phyloP scores from a whole-genome alignment of 2,113 vertebrate species.

The Climacteris rufus region DNA sequence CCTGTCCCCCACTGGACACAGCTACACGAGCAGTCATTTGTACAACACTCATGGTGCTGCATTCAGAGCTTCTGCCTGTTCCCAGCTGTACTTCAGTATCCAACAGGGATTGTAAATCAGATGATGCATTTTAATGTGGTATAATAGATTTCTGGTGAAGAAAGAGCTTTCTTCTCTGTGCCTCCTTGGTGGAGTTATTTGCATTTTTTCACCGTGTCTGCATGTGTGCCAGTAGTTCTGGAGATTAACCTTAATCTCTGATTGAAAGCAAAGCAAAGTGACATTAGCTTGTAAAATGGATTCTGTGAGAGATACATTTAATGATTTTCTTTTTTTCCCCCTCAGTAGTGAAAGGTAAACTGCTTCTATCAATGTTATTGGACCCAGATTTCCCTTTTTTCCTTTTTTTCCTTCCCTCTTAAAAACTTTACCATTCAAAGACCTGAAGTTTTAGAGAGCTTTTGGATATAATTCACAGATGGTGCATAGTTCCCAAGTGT shows the following conservation, averaged over 20 bases:
- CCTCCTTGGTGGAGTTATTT: neutral
- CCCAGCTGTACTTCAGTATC: neutral
- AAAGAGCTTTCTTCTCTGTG: neutral
- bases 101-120: neutral
- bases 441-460: neutral
- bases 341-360: neutral
- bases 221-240: neutral
- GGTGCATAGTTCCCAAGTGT: neutral
- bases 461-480: neutral
- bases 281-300: slow-evolving; percentile 27
- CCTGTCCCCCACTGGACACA: neutral
- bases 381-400: neutral
- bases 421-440: neutral
- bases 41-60: neutral
- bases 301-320: neutral
- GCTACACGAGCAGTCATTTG: neutral
- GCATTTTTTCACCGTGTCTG: neutral
- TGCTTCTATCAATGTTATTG: neutral
- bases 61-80: neutral
- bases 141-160: slow-evolving; percentile 14
- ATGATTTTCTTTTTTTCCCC: neutral
- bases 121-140: slow-evolving; percentile 30
- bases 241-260: slow-evolving; percentile 40
- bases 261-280: slow-evolving; percentile 28
- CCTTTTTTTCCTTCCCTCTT: neutral